Conservation (phyloP, 2,888 invertebrate genomes). For the Sarcophaga subvicina region DNA sequence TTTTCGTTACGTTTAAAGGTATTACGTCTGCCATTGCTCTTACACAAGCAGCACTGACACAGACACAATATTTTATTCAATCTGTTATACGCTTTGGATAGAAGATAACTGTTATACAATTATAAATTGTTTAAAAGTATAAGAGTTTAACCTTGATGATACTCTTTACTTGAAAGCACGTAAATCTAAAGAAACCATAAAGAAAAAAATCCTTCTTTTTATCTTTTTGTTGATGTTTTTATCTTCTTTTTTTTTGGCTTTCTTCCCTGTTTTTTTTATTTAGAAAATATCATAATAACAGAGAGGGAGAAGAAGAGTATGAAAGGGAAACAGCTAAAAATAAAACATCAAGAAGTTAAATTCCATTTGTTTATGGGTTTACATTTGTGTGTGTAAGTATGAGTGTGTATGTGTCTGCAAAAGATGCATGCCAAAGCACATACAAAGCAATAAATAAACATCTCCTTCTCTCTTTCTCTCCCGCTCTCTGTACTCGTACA, state of each 20-base stretch:
- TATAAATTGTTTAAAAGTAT: not conserved
- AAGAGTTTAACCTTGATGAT: slow-evolving; percentile 59
- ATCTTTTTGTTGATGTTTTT: slow-evolving; percentile 25
- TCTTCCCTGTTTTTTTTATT: too few relatives aligned
- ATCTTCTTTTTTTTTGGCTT: not conserved
- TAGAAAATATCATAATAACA: too few relatives aligned
- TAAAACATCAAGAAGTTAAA: slow-evolving; percentile 9
- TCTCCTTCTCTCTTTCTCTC: not conserved
- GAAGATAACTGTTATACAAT: slow-evolving; percentile 1
- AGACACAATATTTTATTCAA: too few relatives aligned
- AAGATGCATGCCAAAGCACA: slow-evolving; percentile 57
- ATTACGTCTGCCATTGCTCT: not conserved
- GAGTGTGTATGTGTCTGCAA: not conserved
- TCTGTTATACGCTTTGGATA: not conserved
- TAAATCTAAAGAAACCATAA: slow-evolving; percentile 27
- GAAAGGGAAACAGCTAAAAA: not conserved
- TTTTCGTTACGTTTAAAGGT: not conserved
- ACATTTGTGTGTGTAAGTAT: not conserved
- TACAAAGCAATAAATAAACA: not conserved
- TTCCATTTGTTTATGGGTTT: not conserved
- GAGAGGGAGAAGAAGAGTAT: not conserved
- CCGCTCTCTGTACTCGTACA: too few relatives aligned
- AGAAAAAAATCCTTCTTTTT: slow-evolving; percentile 19
- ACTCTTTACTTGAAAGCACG: slow-evolving; percentile 1
- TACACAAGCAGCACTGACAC: not conserved